phyloP scores from a whole-genome alignment of 2,113 vertebrate species.

The Aleadryas rufinucha region DNA sequence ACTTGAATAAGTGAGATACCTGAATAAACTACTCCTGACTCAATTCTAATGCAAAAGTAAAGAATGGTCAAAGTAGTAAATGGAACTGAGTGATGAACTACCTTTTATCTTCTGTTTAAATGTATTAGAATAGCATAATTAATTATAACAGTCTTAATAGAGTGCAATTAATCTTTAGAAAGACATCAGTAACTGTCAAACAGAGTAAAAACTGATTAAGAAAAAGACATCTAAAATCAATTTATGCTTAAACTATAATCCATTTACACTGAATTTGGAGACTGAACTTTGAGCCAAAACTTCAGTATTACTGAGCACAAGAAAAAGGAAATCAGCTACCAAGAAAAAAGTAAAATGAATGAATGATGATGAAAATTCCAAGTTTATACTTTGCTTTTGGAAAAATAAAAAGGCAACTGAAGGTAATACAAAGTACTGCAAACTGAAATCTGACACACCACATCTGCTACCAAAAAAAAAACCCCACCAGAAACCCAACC shows the following conservation, averaged over 20 bases:
- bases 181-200: neutral
- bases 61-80: neutral
- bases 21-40: neutral
- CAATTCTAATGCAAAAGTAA: neutral
- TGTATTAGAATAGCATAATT: neutral
- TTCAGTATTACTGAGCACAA: neutral
- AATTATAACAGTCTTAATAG: neutral
- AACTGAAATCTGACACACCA: neutral
- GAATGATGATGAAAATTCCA: neutral
- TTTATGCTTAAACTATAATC: neutral
- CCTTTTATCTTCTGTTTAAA: neutral
- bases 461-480: rapidly evolving
- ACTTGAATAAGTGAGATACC: neutral
- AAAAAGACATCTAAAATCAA: neutral
- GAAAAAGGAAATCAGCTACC: neutral
- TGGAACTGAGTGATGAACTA: neutral
- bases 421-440: neutral
- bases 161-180: neutral
- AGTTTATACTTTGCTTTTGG: neutral
- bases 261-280: neutral
- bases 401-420: neutral
- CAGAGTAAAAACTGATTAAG: neutral
- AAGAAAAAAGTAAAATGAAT: neutral
- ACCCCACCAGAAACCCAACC: rapidly evolving
- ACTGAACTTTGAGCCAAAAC: neutral